phyloP scores from a whole-genome alignment of 2,113 vertebrate genomes.

The Caranx melampygus region DNA sequence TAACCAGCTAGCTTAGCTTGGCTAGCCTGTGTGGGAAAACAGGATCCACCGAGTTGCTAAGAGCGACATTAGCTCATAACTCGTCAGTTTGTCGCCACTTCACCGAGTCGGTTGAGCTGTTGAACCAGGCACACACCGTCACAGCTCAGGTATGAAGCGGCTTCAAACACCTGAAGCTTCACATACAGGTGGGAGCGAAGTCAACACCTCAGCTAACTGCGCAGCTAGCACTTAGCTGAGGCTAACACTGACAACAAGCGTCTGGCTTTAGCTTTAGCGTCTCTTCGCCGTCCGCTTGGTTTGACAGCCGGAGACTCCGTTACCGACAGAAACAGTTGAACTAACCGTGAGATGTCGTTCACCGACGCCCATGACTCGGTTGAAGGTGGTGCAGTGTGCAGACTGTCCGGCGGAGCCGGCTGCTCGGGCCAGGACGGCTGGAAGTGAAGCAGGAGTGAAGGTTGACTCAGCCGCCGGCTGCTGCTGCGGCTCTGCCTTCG shows the following conservation, averaged over 20 bases:
- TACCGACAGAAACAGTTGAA: not conserved
- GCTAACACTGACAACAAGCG: conserved; percentile 31
- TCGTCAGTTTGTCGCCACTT: not conserved
- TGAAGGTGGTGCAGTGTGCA: conserved; percentile 6
- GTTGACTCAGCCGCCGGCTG: conserved; percentile 66
- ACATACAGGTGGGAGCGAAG: not conserved
- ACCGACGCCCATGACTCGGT: conserved; percentile 68
- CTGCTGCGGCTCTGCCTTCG: conserved; percentile 37
- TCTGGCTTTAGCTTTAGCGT: conserved; percentile 42
- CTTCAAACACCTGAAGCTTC: not conserved
- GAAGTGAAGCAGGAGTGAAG: conserved; percentile 36
- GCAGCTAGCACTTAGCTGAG: conserved; percentile 46
- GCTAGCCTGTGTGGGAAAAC: conserved; percentile 1
- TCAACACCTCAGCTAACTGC: conserved; percentile 49
- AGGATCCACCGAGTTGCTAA: not conserved
- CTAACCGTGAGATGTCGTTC: conserved; percentile 68
- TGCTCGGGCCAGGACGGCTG: not conserved
- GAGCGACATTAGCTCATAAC: not conserved
- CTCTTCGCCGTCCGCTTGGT: conserved; percentile 5
- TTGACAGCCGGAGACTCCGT: conserved; percentile 47
- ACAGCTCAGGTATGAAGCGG: too few species aligned
- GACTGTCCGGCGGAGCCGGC: not conserved
- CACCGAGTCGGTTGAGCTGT: not conserved
- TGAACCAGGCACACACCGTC: accelerated
- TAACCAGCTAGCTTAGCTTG: conserved; percentile 44